Conservation (phyloP, 1,140 invertebrate genomes). For the Pomacea maculata region DNA sequence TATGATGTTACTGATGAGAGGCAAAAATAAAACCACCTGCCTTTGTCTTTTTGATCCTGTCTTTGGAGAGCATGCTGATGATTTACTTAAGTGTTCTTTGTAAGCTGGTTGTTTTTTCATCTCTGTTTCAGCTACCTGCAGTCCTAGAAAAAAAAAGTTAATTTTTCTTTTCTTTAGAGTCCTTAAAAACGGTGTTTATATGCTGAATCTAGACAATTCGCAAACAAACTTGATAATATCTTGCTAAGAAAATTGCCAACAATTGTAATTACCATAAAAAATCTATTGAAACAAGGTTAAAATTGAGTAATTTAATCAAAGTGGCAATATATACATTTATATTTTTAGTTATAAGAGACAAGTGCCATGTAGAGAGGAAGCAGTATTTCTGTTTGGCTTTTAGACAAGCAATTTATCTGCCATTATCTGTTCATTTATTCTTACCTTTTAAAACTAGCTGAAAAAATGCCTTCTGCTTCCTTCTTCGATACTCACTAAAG, state of each 20-base stretch:
- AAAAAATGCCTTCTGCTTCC: slow-evolving; percentile 12
- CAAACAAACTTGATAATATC: too few relatives aligned
- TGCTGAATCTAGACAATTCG: too few relatives aligned
- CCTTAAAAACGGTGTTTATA: neutral
- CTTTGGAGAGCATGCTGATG: neutral
- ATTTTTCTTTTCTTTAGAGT: neutral
- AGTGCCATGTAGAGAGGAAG: neutral
- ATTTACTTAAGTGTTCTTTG: neutral
- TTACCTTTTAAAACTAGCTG: slow-evolving; percentile 22
- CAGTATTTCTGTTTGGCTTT: too few relatives aligned
- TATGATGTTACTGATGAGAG: too few relatives aligned
- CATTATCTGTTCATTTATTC: neutral
- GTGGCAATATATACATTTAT: too few relatives aligned
- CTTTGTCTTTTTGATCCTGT: neutral
- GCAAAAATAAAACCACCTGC: neutral
- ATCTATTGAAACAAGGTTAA: too few relatives aligned
- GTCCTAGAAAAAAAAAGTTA: neutral
- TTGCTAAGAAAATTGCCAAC: too few relatives aligned
- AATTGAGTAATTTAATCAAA: too few relatives aligned
- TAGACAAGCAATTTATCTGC: too few relatives aligned
- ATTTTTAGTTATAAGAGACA: neutral
- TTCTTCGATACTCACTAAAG: slow-evolving; percentile 20
- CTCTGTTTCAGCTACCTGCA: neutral
- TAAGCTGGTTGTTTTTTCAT: neutral
- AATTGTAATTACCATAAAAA: too few relatives aligned